Evolutionary conservation across 1,140 invertebrate species (phyloP), one percentile per base, ranked within the genome.

Genomic region (Laupala kohalensis): DNA sequence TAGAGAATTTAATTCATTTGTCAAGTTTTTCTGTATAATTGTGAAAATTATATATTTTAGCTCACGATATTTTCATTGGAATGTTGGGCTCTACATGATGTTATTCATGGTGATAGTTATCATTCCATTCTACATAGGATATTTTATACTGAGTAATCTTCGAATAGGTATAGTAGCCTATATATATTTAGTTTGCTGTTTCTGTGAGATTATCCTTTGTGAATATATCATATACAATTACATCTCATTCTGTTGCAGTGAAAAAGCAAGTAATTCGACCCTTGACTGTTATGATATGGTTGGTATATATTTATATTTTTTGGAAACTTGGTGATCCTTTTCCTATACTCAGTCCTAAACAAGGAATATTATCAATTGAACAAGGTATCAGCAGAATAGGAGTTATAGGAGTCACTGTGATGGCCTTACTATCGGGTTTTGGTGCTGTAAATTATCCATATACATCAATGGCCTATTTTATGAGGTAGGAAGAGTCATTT

Each of bases 381-480:
- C 95, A 98, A 83, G 93, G 94, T 67, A 96, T 99, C 9, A 98
- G 96, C 69, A 82, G 98, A 79, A 90, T 98, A 75, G 96, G 96
- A 67, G 94, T 98, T 5, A 96, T 98, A 77, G 96, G 96, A n/a
- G 98, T 99, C 0, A 99, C 98, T 19, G 92, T 99, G 3, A 99
- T 99, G 96, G 97, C 97, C 0, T 83, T 99, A 37, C 83, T 99
- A 1, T 99, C 97, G 12, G 97, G 98, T 26, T 99, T 99, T 86
- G 97, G 98, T 90, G 98, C 98, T 75, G 97, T 99, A 12, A 99
- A 99, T 83, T 99, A 97, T 83, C 98, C 98, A 0, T 99, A 99
- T 79, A 97, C 96, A 5, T 99, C 95, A 28, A 99, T 99, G 97
- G 89, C 95, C 67, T 96, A 96, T 79, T 99, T 99, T 82, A 96